phyloP scores from a whole-genome alignment of 2,113 vertebrate species.

The Cynoglossus semilaevis region DNA sequence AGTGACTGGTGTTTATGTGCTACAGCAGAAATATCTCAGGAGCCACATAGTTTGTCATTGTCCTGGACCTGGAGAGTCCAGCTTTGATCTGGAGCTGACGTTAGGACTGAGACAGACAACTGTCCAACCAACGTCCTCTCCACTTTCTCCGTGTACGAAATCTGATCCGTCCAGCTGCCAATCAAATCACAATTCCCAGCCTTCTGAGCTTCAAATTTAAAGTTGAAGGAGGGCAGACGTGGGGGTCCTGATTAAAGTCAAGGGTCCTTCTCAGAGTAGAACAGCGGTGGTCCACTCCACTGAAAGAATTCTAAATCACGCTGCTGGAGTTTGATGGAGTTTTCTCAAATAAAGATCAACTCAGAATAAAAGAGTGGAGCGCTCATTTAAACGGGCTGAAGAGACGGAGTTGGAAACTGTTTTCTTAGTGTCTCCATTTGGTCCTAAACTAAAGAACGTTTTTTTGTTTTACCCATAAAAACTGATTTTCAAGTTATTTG shows the following conservation, averaged over 20 bases:
- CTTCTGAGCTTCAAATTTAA: conserved; percentile 7
- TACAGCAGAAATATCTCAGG: conserved; percentile 31
- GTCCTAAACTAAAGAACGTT: too few species aligned
- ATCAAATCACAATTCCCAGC: conserved; percentile 29
- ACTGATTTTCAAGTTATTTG: too few species aligned
- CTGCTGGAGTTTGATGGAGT: too few species aligned
- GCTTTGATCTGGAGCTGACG: conserved; percentile 57
- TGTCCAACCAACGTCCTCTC: conserved; percentile 52
- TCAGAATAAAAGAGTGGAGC: too few species aligned
- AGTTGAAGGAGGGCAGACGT: background rate
- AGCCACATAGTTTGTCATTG: conserved; percentile 33
- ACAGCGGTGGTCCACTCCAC: too few species aligned
- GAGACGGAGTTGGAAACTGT: too few species aligned
- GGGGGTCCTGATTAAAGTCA: background rate
- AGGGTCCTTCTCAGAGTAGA: background rate
- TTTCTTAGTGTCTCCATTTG: too few species aligned
- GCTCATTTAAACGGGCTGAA: too few species aligned
- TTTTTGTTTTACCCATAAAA: too few species aligned
- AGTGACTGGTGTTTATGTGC: conserved; percentile 36
- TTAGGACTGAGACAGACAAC: conserved; percentile 46
- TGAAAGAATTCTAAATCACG: too few species aligned
- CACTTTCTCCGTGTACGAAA: conserved; percentile 46
- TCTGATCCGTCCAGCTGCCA: conserved; percentile 49
- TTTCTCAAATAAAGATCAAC: too few species aligned
- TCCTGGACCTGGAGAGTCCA: conserved; percentile 18